Conservation (phyloP, 2,113 vertebrate genomes). For the Chaetodon auriga region DNA sequence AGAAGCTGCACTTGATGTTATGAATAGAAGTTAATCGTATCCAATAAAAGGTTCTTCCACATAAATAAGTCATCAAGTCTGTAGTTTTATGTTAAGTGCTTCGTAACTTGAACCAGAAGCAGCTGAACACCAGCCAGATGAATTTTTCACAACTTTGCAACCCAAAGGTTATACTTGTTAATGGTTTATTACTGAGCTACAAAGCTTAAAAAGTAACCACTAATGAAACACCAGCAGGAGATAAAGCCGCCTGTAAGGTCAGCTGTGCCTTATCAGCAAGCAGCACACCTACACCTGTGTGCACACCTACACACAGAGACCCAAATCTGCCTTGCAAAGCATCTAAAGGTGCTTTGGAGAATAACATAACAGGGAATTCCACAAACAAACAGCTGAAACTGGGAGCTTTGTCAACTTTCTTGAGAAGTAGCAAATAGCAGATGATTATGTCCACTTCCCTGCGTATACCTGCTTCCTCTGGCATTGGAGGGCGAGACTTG, state of each 20-base stretch:
- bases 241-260: background rate
- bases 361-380: background rate
- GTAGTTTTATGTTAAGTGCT: background rate
- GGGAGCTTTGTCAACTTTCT: background rate
- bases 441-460: conserved; percentile 9
- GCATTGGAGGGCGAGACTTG: background rate
- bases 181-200: background rate
- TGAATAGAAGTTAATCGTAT: background rate
- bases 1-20: background rate
- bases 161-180: too few relatives aligned
- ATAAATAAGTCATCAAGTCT: background rate
- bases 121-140: background rate
- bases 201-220: background rate
- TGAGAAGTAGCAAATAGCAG: conserved; percentile 14
- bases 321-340: background rate
- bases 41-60: background rate
- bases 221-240: background rate
- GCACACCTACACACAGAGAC: background rate
- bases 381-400: background rate
- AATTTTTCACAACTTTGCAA: too few relatives aligned
- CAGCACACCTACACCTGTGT: background rate
- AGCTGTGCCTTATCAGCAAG: background rate
- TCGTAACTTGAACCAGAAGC: background rate
- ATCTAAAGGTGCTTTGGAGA: background rate
- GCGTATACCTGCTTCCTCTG: conserved; percentile 1